Conservation (phyloP, 2,113 vertebrate genomes). For the Blennius ocellaris region DNA sequence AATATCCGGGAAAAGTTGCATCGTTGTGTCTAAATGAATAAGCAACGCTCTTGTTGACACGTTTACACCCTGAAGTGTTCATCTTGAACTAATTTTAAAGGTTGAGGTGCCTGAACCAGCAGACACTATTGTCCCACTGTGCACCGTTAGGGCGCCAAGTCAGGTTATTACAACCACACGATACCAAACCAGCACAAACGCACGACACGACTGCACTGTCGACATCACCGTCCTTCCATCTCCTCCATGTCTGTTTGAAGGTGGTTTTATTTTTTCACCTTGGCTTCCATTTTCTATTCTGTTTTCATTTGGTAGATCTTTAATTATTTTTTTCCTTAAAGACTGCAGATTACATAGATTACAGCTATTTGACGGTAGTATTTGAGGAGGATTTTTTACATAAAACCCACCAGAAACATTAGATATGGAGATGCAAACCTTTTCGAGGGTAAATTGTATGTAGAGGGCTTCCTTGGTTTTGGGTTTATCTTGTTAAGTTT, state of each 20-base stretch:
- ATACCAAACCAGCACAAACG: neutral
- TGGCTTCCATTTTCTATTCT: conserved; percentile 63
- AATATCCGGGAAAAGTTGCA: too few species aligned
- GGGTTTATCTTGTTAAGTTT: conserved; percentile 84
- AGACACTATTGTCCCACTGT: conserved; percentile 17
- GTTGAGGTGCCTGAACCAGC: conserved; percentile 7
- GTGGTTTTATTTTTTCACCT: conserved; percentile 52
- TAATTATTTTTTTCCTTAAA: conserved; percentile 45
- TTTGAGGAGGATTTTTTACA: conserved; percentile 61
- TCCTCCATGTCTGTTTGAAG: neutral
- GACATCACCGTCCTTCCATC: conserved; percentile 44
- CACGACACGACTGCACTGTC: conserved; percentile 4
- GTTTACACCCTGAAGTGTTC: neutral
- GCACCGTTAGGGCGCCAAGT: conserved; percentile 22
- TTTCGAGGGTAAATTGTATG: conserved; percentile 74
- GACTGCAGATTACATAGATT: conserved; percentile 55
- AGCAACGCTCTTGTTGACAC: neutral
- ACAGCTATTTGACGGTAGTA: conserved; percentile 47
- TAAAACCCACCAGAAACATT: conserved; percentile 58
- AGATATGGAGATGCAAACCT: conserved; percentile 84
- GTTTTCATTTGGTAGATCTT: conserved; percentile 48
- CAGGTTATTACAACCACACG: conserved; percentile 1
- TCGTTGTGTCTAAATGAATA: too few species aligned
- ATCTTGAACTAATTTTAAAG: conserved; percentile 27
- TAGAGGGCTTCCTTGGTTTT: conserved; percentile 83